Percentiles rank a stretch among this genome's conserved stretches.
Evolutionary conservation across 2,888 invertebrate species (phyloP).

Genomic region (Meta bourneti): DNA sequence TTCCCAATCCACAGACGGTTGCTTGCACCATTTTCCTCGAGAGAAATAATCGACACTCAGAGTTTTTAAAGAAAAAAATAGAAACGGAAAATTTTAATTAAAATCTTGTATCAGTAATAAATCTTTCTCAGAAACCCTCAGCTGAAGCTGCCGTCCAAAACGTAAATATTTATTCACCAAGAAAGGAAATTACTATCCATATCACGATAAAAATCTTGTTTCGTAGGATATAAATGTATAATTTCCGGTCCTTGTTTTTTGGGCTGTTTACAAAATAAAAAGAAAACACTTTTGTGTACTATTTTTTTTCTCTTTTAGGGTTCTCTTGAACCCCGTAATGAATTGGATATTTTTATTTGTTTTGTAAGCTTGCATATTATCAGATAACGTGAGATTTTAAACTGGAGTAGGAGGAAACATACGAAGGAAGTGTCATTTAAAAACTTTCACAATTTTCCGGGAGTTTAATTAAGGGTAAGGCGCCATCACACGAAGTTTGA

Average conservation of each 20-base stretch:
- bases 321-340: too few relatives aligned
- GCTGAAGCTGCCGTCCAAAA: neutral
- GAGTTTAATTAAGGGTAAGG: too few relatives aligned
- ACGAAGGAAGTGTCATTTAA: too few relatives aligned
- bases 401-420: too few relatives aligned
- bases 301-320: neutral
- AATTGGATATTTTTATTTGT: too few relatives aligned
- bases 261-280: neutral
- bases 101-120: constrained; percentile 43
- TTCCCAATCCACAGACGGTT: too few relatives aligned
- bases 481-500: too few relatives aligned
- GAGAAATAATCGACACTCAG: neutral
- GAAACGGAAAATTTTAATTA: constrained; percentile 52
- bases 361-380: too few relatives aligned
- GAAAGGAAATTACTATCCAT: constrained; percentile 37
- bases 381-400: too few relatives aligned
- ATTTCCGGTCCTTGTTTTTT: constrained; percentile 36
- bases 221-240: constrained; percentile 18
- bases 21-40: neutral
- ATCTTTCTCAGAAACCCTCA: constrained; percentile 21
- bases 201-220: constrained; percentile 15
- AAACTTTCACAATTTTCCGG: too few relatives aligned
- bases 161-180: constrained; percentile 56
- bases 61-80: constrained; percentile 13
- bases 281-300: neutral